Percentiles rank a stretch among this genome's conserved stretches.
Conservation (phyloP, 2,888 invertebrate species). For the Eulithis testata region DNA sequence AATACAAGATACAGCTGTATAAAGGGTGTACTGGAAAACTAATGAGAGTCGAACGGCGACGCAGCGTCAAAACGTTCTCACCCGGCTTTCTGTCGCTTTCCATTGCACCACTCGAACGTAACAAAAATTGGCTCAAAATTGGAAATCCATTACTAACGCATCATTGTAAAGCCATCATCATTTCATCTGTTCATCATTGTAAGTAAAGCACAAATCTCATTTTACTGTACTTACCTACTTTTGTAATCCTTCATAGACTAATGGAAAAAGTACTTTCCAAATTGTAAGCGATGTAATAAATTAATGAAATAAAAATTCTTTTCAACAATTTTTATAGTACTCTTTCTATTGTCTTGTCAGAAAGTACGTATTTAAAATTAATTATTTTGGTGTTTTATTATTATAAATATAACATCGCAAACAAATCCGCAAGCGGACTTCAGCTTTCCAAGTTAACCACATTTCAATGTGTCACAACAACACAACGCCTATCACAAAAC, state of each 20-base stretch:
- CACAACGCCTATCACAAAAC: conserved; percentile 22
- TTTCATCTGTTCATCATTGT: conserved; percentile 78
- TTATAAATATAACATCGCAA: conserved; percentile 9
- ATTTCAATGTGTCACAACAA: conserved; percentile 12
- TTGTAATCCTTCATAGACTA: conserved; percentile 45
- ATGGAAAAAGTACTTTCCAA: conserved; percentile 48
- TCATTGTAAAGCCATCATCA: conserved; percentile 81
- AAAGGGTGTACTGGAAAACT: conserved; percentile 82
- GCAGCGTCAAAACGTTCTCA: conserved; percentile 69
- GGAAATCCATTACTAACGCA: conserved; percentile 84
- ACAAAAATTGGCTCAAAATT: conserved; percentile 82
- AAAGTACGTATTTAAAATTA: conserved; percentile 19
- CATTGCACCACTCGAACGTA: conserved; percentile 81
- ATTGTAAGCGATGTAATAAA: not conserved
- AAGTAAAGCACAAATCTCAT: conserved; percentile 78
- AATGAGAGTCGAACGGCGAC: conserved; percentile 72
- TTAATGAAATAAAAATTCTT: not conserved
- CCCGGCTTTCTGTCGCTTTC: conserved; percentile 83
- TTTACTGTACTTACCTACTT: conserved; percentile 50
- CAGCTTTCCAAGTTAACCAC: conserved; percentile 28
- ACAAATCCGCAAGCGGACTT: conserved; percentile 22
- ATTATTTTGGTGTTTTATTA: conserved; percentile 7
- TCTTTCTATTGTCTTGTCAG: conserved; percentile 26
- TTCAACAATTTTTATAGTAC: conserved; percentile 10
- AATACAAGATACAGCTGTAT: conserved; percentile 85